A percentile compares a stretch with the other conserved stretches of the same genome.
Conservation (phyloP, 2,888 invertebrate genomes). For the Lasioglossum zephyrum region DNA sequence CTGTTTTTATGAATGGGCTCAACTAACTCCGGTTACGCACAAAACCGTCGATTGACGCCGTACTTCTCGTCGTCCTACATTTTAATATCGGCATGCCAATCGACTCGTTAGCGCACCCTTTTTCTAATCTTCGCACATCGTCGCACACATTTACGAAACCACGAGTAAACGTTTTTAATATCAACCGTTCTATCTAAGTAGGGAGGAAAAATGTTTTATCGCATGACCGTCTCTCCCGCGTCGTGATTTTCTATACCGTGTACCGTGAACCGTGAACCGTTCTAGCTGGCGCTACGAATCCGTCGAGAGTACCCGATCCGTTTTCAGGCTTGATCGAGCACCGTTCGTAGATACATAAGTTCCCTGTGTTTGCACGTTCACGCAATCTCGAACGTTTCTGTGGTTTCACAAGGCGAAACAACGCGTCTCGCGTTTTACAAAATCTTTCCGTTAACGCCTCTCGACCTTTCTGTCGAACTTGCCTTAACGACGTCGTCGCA, state of each 20-base stretch:
- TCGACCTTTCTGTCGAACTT: background rate
- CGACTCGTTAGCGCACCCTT: constrained; percentile 59
- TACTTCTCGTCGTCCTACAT: constrained; percentile 53
- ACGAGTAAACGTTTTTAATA: constrained; percentile 51
- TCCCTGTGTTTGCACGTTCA: constrained; percentile 49
- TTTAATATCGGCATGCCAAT: constrained; percentile 38
- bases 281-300: background rate
- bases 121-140: constrained; percentile 66
- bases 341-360: constrained; percentile 13
- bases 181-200: constrained; percentile 47
- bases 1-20: constrained; percentile 46
- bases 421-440: background rate
- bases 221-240: constrained; percentile 25
- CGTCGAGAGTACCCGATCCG: background rate
- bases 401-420: constrained; percentile 4
- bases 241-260: constrained; percentile 54
- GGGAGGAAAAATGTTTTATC: constrained; percentile 24
- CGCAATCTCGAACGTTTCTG: constrained; percentile 36
- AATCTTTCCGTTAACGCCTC: background rate
- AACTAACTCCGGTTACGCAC: constrained; percentile 69
- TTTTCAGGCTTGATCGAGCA: constrained; percentile 32
- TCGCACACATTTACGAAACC: constrained; percentile 56
- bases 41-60: constrained; percentile 57
- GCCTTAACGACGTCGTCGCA: background rate
- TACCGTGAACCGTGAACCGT: background rate